Base-by-base conservation (phyloP, 2,797 vertebrate genomes). In the Antennarius maculatus region DNA sequence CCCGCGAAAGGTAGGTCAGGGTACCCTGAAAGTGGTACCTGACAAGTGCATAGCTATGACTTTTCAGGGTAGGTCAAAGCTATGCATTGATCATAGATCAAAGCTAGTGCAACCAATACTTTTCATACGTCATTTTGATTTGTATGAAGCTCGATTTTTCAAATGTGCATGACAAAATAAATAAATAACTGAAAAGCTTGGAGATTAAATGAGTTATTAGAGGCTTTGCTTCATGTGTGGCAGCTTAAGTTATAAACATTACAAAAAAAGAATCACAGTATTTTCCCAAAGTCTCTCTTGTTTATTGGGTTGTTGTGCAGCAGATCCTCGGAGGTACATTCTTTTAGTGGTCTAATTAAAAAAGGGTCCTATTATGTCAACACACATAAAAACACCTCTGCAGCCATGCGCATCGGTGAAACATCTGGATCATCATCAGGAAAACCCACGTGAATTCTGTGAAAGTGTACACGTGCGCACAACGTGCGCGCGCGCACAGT, bases 71-170 rank as follows among this genome's bases (percentile, higher is more conserved):
- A 23, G 23, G 23, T 23, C 23, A 23, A 1, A 23, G 23, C 23
- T 23, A 23, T 23, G 23, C 23, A 23, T 23, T 23, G 23, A 23
- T 2, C 23, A 23, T 23, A 23, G 23, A 23, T 23, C 23, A 23
- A 23, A 23, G 23, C 23, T 23, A 23, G 1, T 23, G 23, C 23
- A 23, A 75, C 71, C 81, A 80, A 87, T 88, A 79, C 82, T 57
- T 85, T 81, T 74, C 58, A 79, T 86, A 88, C 82, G 60, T 70
- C 76, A 66, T 87, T 89, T 90, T 83, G 88, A 90, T 89, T 83
- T 34, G 45, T 31, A 59, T 51, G 77, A 76, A 57, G 66, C 42
- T 52, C 60, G 18, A 55, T 34, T 76, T 82, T 84, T 81, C 41
- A 86, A 61, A 79, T 28, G 50, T 54, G 14, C 54, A 67, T 65